These are phyloP conservation scores for Catharus minimus DNA, from an alignment of 2,113 vertebrate genomes.

Conservation along the genomic window DNA sequence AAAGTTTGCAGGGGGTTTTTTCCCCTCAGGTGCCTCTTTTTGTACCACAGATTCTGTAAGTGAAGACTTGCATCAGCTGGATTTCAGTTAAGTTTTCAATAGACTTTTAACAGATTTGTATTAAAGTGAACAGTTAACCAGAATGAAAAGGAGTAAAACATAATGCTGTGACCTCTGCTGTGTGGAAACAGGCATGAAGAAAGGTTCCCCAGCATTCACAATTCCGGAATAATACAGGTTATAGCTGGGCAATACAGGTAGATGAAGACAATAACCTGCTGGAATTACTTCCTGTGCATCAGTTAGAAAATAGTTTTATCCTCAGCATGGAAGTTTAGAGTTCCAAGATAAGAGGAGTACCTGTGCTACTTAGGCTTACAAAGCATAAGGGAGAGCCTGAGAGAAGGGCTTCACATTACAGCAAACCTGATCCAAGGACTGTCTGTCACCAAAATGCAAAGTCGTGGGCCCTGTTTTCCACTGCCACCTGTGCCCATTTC, in stretches of 20 bases:
- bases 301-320: background rate
- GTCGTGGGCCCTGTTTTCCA: background rate
- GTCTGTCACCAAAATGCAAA: background rate
- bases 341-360: background rate
- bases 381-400: background rate
- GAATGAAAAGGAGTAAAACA: background rate
- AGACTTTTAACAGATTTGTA: background rate
- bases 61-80: background rate
- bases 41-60: background rate
- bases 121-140: background rate
- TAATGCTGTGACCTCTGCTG: background rate
- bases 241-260: background rate
- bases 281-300: background rate
- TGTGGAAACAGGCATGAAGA: background rate
- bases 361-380: background rate
- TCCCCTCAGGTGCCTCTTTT: background rate
- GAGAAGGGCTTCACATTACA: background rate
- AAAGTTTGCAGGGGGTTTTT: background rate
- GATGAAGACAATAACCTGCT: background rate
- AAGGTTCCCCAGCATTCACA: background rate
- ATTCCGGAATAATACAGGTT: background rate
- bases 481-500: background rate
- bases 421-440: background rate
- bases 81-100: background rate
- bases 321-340: background rate